These are phyloP conservation scores for Halcyon smyrnensis DNA, from an alignment of 2,797 vertebrate genomes.

Conservation along the genomic window DNA sequence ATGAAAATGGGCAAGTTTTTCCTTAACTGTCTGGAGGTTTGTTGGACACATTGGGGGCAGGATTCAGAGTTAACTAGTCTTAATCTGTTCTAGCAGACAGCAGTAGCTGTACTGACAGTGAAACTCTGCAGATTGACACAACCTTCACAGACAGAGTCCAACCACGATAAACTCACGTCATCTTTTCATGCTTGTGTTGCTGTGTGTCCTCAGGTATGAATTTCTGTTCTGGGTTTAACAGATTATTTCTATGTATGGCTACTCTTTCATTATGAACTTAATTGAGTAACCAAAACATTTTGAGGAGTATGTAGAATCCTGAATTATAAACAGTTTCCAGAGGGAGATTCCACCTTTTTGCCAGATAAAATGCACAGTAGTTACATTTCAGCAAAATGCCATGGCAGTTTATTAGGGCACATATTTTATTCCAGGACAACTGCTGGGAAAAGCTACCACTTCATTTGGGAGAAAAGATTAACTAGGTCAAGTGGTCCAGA, in stretches of 20 bases:
- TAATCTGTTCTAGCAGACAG: neutral
- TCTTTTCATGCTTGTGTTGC: neutral
- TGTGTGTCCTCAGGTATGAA: neutral
- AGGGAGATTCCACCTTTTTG: neutral
- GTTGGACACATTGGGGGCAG: conserved; percentile 31
- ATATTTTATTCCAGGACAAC: neutral
- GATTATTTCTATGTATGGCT: neutral
- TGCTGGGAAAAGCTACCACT: neutral
- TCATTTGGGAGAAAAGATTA: neutral
- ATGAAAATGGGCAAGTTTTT: neutral
- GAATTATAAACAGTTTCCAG: neutral
- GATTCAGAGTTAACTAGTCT: neutral
- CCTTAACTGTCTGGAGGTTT: neutral
- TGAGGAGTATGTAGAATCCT: neutral
- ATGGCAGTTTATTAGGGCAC: neutral
- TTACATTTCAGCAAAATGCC: neutral
- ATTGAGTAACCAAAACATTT: neutral
- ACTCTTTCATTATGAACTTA: neutral
- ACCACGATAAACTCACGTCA: neutral
- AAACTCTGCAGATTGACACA: neutral
- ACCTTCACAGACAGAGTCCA: neutral
- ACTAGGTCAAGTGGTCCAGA: neutral
- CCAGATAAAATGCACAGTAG: neutral
- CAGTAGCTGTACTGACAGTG: neutral
- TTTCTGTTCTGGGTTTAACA: neutral